These are phyloP conservation scores for Dipodomys stephensi DNA, from an alignment of 2,113 vertebrate species.

Conservation along the genomic window DNA sequence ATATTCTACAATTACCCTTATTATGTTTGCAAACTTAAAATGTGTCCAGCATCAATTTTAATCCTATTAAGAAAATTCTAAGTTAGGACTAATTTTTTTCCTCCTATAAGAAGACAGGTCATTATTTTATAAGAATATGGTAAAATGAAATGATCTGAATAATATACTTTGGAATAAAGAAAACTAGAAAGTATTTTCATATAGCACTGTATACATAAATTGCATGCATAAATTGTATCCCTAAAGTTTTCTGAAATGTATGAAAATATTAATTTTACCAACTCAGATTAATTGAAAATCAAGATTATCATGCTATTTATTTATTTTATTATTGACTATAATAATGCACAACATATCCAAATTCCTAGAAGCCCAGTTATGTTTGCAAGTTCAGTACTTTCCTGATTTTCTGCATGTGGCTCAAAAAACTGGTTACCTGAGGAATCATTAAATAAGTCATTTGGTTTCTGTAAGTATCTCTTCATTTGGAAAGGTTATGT, in stretches of 20 bases:
- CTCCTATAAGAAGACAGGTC: not conserved
- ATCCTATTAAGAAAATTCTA: not conserved
- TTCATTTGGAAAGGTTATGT: not conserved
- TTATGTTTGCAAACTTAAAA: not conserved
- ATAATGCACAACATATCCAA: not conserved
- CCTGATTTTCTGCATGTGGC: not conserved
- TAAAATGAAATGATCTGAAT: not conserved
- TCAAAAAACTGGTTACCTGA: not conserved
- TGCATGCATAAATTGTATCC: not conserved
- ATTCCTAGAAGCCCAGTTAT: not conserved
- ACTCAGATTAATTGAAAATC: not conserved
- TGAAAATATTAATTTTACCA: not conserved
- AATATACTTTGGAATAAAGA: not conserved
- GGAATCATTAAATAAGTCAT: not conserved
- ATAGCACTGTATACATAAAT: not conserved
- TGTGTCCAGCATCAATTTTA: not conserved
- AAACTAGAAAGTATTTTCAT: conserved; percentile 15
- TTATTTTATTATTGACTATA: not conserved
- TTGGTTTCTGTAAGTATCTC: not conserved
- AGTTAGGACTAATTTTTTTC: not conserved
- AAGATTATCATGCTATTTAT: conserved; percentile 14
- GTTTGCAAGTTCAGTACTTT: conserved; percentile 38
- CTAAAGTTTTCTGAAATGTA: not conserved
- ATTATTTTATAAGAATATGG: not conserved
- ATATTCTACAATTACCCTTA: not conserved